Evolutionary conservation across 2,888 invertebrate genomes (phyloP).

Genomic region (Celastrina argiolus): DNA sequence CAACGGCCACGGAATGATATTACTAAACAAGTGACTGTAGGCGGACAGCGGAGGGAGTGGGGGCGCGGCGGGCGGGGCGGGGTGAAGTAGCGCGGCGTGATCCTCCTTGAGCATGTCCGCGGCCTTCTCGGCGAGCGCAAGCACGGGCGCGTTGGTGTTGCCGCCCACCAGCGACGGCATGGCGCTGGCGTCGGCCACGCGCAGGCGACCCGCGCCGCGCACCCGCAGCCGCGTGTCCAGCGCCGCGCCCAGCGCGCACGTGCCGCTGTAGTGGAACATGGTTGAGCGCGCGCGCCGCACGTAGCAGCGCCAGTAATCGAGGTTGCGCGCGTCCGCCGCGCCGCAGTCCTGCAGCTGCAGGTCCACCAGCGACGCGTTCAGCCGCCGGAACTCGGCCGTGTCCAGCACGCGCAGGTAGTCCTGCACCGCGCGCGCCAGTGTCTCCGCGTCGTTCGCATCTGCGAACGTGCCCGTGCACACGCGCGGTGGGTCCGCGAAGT

Average conservation of each 20-base stretch:
- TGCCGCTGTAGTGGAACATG: constrained; percentile 72
- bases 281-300: constrained; percentile 68
- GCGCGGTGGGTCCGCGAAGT: constrained; percentile 40
- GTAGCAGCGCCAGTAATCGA: constrained; percentile 79
- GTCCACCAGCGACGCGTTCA: constrained; percentile 39
- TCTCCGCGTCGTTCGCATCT: constrained; percentile 39
- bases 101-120: constrained; percentile 34
- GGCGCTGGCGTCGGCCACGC: constrained; percentile 41
- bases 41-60: neutral
- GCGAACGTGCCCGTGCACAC: constrained; percentile 38
- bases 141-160: constrained; percentile 39
- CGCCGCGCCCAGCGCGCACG: constrained; percentile 38
- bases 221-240: constrained; percentile 38
- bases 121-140: constrained; percentile 41
- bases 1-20: neutral
- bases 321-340: constrained; percentile 77
- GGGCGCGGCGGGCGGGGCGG: neutral
- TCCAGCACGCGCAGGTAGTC: constrained; percentile 41
- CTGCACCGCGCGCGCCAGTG: constrained; percentile 37
- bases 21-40: neutral
- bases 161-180: constrained; percentile 39
- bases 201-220: constrained; percentile 35
- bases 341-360: constrained; percentile 62
- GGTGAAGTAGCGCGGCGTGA: neutral
- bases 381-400: constrained; percentile 40